Evolutionary conservation across 30 jellyfish, hydroid and myxozoan genomes (phyloP).

Genomic region (Phacellophora camtschatica): DNA sequence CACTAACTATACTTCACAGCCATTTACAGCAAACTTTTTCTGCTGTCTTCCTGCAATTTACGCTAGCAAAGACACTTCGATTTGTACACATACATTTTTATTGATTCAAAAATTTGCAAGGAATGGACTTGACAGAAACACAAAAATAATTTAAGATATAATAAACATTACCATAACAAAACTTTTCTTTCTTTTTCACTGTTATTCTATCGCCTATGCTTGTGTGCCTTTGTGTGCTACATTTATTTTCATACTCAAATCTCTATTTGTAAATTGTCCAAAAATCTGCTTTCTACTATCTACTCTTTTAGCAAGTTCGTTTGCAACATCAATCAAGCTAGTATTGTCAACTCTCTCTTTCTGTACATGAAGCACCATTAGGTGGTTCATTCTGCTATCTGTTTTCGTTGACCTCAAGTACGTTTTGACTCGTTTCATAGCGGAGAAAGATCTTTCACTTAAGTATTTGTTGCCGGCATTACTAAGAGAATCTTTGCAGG

Average conservation of each 20-base stretch:
- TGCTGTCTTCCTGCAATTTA: no score
- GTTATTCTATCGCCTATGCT: neutral
- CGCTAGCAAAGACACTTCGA: no score
- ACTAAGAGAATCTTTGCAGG: constrained; percentile 22
- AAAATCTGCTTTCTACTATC: constrained; percentile 52
- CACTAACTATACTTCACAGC: no score
- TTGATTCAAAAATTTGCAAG: no score
- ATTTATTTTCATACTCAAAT: neutral
- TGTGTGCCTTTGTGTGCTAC: constrained; percentile 16
- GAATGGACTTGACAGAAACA: no score
- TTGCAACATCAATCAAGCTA: constrained; percentile 19
- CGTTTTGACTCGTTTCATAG: constrained; percentile 54
- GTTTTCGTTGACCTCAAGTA: constrained; percentile 55
- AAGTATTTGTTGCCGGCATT: constrained; percentile 3
- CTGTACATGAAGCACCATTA: constrained; percentile 20
- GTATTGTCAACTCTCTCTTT: constrained; percentile 18
- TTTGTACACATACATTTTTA: no score
- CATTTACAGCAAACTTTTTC: no score
- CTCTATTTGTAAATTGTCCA: constrained; percentile 41
- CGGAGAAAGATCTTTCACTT: constrained; percentile 61
- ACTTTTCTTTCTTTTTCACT: no score
- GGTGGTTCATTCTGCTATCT: constrained; percentile 47
- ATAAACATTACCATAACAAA: no score
- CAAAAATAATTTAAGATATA: no score
- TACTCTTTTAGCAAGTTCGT: constrained; percentile 21